Evolutionary conservation across 2,113 vertebrate species (phyloP), one percentile per base, ranked within the genome.

Genomic region (Macaca nemestrina): DNA sequence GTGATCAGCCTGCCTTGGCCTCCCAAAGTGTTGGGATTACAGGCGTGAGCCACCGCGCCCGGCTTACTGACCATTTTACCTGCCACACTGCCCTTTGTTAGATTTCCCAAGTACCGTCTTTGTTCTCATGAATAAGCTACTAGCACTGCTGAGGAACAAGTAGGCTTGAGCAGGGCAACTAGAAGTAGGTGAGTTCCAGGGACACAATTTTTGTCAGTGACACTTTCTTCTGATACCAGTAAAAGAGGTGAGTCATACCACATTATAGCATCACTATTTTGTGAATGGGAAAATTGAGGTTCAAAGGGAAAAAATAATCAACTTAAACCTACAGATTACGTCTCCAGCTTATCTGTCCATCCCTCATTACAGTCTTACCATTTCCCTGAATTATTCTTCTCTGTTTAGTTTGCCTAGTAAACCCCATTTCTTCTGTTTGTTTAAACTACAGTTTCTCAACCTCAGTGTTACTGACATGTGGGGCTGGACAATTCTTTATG

Each of bases 241-340:
- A 79, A 95, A 73, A 72, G 50, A 82, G 27, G 72, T 70, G 79
- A 93, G 85, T 93, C 96, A 87, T 17, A 79, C 59, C 64, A 9
- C 35, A 40, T 88, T 85, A 85, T 12, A 52, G 20, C 27, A 40
- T 79, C 81, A n/a, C 76, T 85, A 7, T 76, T 95, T 70, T 68
- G 72, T 52, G 80, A n/a, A 43, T 1, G 5, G 76, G 2, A 88
- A 95, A 70, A 20, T 17, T 95, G 82, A 81, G n/a, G 59, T 83
- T 52, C 75, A 38, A 91, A 95, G 64, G 52, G 13, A 75, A 76
- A 81, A 86, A 95, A 93, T 50, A 75, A 68, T 38, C 45, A 95
- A 52, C 17, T 70, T 61, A 93, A 78, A 25, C 17, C 57, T 81
- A 6, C 20, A n/a, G 23, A 70, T 89, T 22, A 40, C 38, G 27